These are phyloP conservation scores for Passerina amoena DNA, from an alignment of 2,113 vertebrate species.

Conservation along the genomic window DNA sequence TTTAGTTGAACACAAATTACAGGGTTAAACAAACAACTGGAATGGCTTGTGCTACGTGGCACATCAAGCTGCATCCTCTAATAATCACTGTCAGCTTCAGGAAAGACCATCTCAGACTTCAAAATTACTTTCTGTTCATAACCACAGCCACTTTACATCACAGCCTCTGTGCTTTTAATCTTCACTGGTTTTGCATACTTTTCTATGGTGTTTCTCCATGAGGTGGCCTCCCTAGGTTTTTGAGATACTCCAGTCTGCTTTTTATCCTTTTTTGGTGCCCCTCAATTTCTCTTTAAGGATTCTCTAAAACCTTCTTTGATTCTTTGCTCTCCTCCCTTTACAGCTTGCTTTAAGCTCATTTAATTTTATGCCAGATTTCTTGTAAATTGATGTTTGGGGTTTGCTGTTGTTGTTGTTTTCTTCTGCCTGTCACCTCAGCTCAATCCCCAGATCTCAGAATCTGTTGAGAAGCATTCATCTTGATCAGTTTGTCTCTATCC, in stretches of 20 bases:
- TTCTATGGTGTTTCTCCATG: rapidly evolving
- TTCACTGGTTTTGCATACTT: background rate
- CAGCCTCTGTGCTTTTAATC: background rate
- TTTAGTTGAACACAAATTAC: background rate
- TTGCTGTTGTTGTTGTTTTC: background rate
- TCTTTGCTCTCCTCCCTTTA: background rate
- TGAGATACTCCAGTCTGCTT: background rate
- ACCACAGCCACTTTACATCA: background rate
- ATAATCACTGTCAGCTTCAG: background rate
- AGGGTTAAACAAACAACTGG: background rate
- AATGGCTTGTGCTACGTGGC: background rate
- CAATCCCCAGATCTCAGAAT: background rate
- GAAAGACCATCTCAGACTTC: background rate
- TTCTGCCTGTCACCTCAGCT: background rate
- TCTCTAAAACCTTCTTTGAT: background rate
- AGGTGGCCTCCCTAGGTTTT: background rate
- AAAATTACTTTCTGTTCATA: background rate
- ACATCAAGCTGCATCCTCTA: background rate
- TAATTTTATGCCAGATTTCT: background rate
- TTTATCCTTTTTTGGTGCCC: background rate
- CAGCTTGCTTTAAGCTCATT: background rate
- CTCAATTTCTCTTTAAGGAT: background rate
- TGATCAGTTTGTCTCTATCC: background rate
- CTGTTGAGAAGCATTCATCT: background rate
- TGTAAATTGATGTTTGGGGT: background rate